Base-by-base conservation (phyloP, 2,888 invertebrate species). In the Archaeoteleia sp. region DNA sequence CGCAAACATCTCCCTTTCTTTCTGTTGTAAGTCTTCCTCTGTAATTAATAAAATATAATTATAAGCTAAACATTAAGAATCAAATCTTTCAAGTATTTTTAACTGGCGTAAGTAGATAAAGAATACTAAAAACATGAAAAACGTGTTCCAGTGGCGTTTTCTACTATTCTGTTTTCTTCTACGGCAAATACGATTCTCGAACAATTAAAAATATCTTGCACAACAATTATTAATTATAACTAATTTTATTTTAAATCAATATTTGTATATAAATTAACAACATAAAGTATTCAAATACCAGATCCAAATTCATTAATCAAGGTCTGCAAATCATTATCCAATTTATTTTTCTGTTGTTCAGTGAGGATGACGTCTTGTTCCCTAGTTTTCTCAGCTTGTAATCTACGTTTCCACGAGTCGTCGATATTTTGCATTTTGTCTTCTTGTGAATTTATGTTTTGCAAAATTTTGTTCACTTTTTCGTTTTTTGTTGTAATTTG, bases 311-410 rank as follows among this genome's bases (percentile, higher is more conserved):
- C 86, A 53, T 87, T 84, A 27, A 86, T 75, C 13, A 89, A 71
- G 17, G 82, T 81, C 7, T 74, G 77, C 57, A 88, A 86, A 71
- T 89, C 88, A 14, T 86, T 87, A 9, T 83, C 81, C 65, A 90
- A 79, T 74, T 89, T 90, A 40, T 87, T 87, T 65, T 89, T 82
- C 62, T 88, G 88, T 7, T 86, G 85, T 45, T 84, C 84, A 2
- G 87, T 85, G 42, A 86, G 82, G 0, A 83, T 77, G 51, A 91
- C 83, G 67, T 90, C 89, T 13, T 85, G 79, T 66, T 89, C 87
- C 61, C 87, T 86, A 46, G 87, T 87, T 57, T 86, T 81, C 60
- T 89, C 86, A 20, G 86, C 77, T 15, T 88, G 87, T 9, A 90
- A 74, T 75, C 87, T 88, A 30, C 86, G 84, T 30, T 86, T 82